phyloP scores from a whole-genome alignment of 1,140 invertebrate genomes.

The Cydia strobilella region DNA sequence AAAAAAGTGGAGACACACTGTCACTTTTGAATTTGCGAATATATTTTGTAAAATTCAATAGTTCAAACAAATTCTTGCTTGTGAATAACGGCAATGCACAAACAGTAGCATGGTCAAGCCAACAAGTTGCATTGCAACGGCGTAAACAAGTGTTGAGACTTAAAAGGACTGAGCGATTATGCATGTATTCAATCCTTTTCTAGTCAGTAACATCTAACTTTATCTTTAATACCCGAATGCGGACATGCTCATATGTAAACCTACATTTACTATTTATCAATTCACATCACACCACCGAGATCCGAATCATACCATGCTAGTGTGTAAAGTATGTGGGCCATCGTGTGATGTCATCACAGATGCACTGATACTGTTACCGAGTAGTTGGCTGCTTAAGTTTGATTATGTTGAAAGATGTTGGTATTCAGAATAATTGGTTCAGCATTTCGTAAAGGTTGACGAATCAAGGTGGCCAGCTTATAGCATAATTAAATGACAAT shows the following conservation, averaged over 20 bases:
- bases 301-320: conserved; percentile 22
- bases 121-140: conserved; percentile 6
- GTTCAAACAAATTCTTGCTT: background rate
- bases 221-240: conserved; percentile 2
- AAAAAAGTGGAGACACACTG: background rate
- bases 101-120: background rate
- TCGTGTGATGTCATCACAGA: conserved; percentile 24
- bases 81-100: conserved; percentile 7
- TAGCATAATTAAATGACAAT: background rate
- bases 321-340: conserved; percentile 11
- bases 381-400: conserved; percentile 7
- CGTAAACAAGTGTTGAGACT: conserved; percentile 15
- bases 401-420: conserved; percentile 20
- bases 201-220: background rate
- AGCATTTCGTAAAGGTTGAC: conserved; percentile 25
- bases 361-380: conserved; percentile 8
- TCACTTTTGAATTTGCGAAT: background rate
- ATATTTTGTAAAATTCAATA: background rate
- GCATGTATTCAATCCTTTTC: conserved; percentile 13
- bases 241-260: conserved; percentile 20
- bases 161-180: conserved; percentile 15
- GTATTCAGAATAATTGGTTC: conserved; percentile 25
- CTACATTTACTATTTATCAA: conserved; percentile 21
- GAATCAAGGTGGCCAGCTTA: conserved; percentile 5
- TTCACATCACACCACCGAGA: conserved; percentile 28